Evolutionary conservation across 2,113 vertebrate genomes (phyloP), one percentile per base, ranked within the genome.

Genomic region (Apistogramma diplotaenia): DNA sequence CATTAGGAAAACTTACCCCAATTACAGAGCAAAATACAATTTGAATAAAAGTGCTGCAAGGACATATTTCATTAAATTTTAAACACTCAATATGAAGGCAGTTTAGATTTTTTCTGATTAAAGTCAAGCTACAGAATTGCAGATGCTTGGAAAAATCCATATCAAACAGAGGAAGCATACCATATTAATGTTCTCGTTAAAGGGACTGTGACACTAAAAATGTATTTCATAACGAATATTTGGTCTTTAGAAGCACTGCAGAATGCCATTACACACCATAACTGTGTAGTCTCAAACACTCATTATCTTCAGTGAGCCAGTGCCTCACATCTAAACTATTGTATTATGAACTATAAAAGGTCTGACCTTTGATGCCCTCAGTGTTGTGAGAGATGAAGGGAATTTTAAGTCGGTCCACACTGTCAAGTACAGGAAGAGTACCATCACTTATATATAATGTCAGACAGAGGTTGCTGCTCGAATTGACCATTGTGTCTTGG

Each of bases 31-130:
- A 90, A 90, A 93, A 93, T 89, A 87, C 53, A 81, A 91, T 92
- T 90, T 90, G 67, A 93, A 89, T 91, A 89, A 91, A 91, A 92
- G 84, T 37, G 85, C 91, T 93, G 75, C 79, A 21, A 92, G 89
- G 93, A 89, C 62, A 90, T 87, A 76, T 92, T 93, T 87, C 83
- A 94, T 94, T 82, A 94, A 93, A 89, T 60, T 86, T 93, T 93
- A 90, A 93, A 90, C 86, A 79, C 84, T 89, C 81, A 84, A 90
- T 90, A 85, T 87, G 82, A 71, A 86, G 83, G 86, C 90, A 90
- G 75, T 89, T 85, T 81, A 76, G 67, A 82, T 88, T 56, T 54
- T n/a, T 76, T 74, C 57, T 86, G 87, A 92, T 92, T 93, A 86
- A 90, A 91, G 86, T 86, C 87, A 80, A 88, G 56, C 49, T 67